Percentiles rank a stretch among this genome's conserved stretches.
These are phyloP conservation scores for Nannobrachium achirus DNA, from an alignment of 2,113 vertebrate genomes.

Conservation along the genomic window DNA sequence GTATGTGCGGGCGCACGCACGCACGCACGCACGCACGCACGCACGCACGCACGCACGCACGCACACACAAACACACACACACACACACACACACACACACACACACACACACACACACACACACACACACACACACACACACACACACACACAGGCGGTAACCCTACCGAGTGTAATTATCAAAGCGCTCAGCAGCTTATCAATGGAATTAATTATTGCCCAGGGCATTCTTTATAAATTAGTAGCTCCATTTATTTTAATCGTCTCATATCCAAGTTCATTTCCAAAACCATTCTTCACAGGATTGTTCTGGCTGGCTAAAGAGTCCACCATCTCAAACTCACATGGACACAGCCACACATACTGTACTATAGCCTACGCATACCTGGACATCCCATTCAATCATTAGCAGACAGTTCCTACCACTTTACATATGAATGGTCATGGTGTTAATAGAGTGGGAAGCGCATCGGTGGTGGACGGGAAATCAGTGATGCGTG, in stretches of 20 bases:
- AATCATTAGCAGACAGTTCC: slow-evolving; percentile 59
- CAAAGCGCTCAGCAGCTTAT: slow-evolving; percentile 60
- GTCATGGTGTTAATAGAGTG: slow-evolving; percentile 67
- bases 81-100: slow-evolving; percentile 6
- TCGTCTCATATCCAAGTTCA: slow-evolving; percentile 68
- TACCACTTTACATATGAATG: slow-evolving; percentile 67
- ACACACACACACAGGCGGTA: slow-evolving; percentile 3
- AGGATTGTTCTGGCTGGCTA: slow-evolving; percentile 28
- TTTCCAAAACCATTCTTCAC: slow-evolving; percentile 58
- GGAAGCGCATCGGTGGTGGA: slow-evolving; percentile 68
- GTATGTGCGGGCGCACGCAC: background rate
- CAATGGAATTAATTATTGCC: slow-evolving; percentile 69
- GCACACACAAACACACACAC: slow-evolving; percentile 6
- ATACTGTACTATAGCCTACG: background rate
- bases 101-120: slow-evolving; percentile 12
- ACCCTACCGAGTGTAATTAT: slow-evolving; percentile 32
- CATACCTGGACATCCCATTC: slow-evolving; percentile 44
- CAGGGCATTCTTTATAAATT: slow-evolving; percentile 65
- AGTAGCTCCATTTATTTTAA: slow-evolving; percentile 67
- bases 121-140: slow-evolving; percentile 1
- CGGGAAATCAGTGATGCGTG: slow-evolving; percentile 63
- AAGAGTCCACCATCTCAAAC: slow-evolving; percentile 9
- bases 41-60: background rate
- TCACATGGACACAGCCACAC: background rate
- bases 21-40: slow-evolving; percentile 13